Evolutionary conservation across 2,113 vertebrate species (phyloP).

Genomic region (Argyrosomus japonicus): DNA sequence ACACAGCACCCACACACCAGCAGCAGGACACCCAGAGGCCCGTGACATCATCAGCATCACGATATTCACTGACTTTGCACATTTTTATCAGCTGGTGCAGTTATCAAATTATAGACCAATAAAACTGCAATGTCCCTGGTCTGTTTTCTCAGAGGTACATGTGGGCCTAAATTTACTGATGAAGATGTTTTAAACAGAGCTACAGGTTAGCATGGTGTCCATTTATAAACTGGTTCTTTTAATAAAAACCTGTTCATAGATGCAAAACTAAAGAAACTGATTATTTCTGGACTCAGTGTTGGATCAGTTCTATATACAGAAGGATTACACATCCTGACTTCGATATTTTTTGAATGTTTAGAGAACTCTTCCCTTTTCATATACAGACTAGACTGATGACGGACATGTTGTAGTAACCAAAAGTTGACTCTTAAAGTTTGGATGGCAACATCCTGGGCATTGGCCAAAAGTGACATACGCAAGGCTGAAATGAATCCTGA

Average conservation of each 20-base stretch:
- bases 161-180: not conserved
- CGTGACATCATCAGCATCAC: not conserved
- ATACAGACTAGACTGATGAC: not conserved
- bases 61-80: constrained; percentile 11
- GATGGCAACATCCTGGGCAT: not conserved
- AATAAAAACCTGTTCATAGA: not conserved
- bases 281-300: not conserved
- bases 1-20: constrained; percentile 6
- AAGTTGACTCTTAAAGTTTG: not conserved
- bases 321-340: not conserved
- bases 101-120: not conserved
- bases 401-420: not conserved
- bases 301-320: not conserved
- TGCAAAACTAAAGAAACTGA: not conserved
- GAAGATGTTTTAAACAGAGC: not conserved
- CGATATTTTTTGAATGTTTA: not conserved
- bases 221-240: not conserved
- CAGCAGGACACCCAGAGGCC: not conserved
- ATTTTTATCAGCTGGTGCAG: constrained; percentile 9
- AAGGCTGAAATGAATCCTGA: no score
- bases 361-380: not conserved
- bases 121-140: not conserved
- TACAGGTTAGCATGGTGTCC: no score
- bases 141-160: not conserved
- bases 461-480: no score